Evolutionary conservation across 2,888 invertebrate species (phyloP).

Genomic region (Therioaphis trifolii): DNA sequence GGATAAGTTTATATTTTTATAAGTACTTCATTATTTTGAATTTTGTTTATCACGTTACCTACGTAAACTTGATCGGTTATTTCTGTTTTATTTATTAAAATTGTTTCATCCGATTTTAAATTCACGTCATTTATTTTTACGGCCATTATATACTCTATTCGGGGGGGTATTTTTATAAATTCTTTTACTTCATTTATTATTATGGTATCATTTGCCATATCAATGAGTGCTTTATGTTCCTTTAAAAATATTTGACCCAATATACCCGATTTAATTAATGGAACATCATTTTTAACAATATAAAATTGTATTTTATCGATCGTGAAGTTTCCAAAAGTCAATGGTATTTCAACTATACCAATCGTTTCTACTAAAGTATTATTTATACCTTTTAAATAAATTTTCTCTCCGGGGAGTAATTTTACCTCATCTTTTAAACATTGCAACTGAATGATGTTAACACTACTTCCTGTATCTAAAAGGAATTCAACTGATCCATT

Average conservation of each 20-base stretch:
- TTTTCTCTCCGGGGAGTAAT: background rate
- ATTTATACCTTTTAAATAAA: background rate
- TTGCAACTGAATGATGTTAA: background rate
- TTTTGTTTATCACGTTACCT: background rate
- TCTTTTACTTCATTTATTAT: background rate
- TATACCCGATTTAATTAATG: background rate
- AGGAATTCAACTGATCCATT: background rate
- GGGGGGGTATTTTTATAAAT: background rate
- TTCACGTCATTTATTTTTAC: background rate
- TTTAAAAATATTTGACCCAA: constrained; percentile 15
- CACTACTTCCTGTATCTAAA: background rate
- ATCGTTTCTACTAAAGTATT: background rate
- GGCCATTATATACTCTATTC: background rate
- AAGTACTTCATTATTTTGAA: background rate
- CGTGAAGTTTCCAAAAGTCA: background rate
- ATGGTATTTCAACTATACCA: background rate
- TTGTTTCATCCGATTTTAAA: too few species aligned
- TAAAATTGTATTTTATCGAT: background rate
- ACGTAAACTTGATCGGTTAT: background rate
- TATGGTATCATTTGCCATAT: constrained; percentile 35
- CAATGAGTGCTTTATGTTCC: constrained; percentile 65
- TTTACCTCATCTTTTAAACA: background rate
- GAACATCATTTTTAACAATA: background rate
- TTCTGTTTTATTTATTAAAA: background rate
- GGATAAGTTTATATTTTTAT: background rate